A percentile compares a stretch with the other conserved stretches of the same genome.
phyloP scores from a whole-genome alignment of 2,797 vertebrate species.

The Iguana delicatissima region DNA sequence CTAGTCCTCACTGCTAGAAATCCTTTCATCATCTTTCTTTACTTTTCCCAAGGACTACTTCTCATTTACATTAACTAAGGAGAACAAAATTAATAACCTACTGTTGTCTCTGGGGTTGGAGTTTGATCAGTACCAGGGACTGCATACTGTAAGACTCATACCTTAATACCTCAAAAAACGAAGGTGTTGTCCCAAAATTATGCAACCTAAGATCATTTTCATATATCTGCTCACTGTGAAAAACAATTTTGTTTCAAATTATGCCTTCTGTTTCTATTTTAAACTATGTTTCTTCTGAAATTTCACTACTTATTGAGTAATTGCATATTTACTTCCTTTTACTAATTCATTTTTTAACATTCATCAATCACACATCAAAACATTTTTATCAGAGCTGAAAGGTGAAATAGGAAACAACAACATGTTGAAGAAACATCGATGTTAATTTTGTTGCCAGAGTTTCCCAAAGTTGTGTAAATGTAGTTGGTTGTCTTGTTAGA shows the following conservation, averaged over 20 bases:
- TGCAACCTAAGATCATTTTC: neutral
- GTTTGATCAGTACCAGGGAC: neutral
- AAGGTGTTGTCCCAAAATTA: neutral
- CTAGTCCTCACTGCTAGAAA: neutral
- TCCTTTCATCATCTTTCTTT: neutral
- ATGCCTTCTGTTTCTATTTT: neutral
- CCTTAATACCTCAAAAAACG: conserved; percentile 27
- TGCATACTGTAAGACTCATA: conserved; percentile 33
- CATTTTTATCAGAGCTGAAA: neutral
- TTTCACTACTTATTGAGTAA: neutral
- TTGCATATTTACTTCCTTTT: neutral
- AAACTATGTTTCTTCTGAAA: neutral
- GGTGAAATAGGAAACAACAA: neutral
- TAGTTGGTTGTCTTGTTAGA: neutral
- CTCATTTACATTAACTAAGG: neutral
- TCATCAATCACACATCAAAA: conserved; percentile 2
- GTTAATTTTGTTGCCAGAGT: neutral
- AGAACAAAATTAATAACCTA: neutral
- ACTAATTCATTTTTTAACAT: neutral
- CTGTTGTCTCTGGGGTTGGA: neutral
- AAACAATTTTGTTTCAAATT: conserved; percentile 6
- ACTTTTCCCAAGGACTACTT: neutral
- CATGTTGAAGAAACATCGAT: neutral
- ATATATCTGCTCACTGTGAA: neutral
- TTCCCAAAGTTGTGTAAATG: neutral